A percentile compares a stretch with the other conserved stretches of the same genome.
Evolutionary conservation across 2,888 invertebrate species (phyloP).

Genomic region (Serrognathus titanus): DNA sequence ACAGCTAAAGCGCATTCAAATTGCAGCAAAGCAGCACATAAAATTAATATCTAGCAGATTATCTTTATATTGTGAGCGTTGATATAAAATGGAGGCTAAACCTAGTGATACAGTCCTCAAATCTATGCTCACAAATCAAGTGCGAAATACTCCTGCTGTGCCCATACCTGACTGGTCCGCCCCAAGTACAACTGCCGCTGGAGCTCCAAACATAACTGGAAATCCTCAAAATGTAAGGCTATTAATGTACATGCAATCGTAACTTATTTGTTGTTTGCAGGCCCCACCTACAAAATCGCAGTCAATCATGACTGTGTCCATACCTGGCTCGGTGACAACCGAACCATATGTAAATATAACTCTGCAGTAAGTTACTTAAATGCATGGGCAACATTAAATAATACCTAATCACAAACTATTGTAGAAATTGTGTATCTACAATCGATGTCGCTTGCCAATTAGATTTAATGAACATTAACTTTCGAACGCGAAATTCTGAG

Average conservation of each 20-base stretch:
- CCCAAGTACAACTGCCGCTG: slow-evolving; percentile 18
- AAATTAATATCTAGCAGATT: no score
- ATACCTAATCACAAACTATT: slow-evolving; percentile 33
- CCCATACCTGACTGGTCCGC: slow-evolving; percentile 46
- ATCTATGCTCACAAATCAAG: slow-evolving; percentile 38
- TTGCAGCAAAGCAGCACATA: no score
- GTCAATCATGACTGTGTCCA: slow-evolving; percentile 37
- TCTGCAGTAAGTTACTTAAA: slow-evolving; percentile 39
- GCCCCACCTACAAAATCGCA: slow-evolving; percentile 7
- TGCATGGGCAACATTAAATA: not conserved
- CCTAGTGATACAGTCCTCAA: slow-evolving; percentile 42
- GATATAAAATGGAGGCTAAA: slow-evolving; percentile 23
- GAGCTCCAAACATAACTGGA: slow-evolving; percentile 21
- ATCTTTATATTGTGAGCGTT: not conserved
- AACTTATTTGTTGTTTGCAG: not conserved
- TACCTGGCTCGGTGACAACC: slow-evolving; percentile 39
- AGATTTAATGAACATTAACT: slow-evolving; percentile 70
- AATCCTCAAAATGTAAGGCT: slow-evolving; percentile 14
- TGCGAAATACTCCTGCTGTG: slow-evolving; percentile 42
- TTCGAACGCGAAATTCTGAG: slow-evolving; percentile 76
- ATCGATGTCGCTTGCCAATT: slow-evolving; percentile 71
- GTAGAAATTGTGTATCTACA: slow-evolving; percentile 78
- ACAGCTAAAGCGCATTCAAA: no score
- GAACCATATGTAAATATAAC: slow-evolving; percentile 57
- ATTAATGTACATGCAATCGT: not conserved